Percentiles rank a stretch among this genome's conserved stretches.
Evolutionary conservation across 2,888 invertebrate genomes (phyloP).

Genomic region (Adela reaumurella): DNA sequence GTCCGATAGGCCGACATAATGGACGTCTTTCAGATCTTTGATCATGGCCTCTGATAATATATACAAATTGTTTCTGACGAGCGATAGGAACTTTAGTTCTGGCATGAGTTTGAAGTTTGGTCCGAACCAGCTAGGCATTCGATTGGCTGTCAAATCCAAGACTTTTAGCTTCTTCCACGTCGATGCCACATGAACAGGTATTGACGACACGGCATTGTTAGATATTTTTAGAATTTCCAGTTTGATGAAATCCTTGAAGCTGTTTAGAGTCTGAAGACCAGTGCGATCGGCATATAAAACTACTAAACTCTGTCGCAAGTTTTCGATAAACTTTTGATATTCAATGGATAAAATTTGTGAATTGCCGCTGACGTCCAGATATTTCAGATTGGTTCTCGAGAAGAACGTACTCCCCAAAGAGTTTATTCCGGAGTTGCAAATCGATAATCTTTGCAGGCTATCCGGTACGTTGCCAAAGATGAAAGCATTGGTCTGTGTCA

Average conservation of each 20-base stretch:
- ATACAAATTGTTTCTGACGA: slow-evolving; percentile 54
- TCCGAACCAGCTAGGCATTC: slow-evolving; percentile 53
- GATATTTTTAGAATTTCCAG: slow-evolving; percentile 44
- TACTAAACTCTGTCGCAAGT: slow-evolving; percentile 33
- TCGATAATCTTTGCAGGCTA: slow-evolving; percentile 27
- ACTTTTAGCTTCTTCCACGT: slow-evolving; percentile 34
- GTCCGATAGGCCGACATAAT: slow-evolving; percentile 45
- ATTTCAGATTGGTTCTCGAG: slow-evolving; percentile 31
- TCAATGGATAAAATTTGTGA: slow-evolving; percentile 26
- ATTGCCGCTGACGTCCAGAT: slow-evolving; percentile 57
- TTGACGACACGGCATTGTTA: slow-evolving; percentile 42
- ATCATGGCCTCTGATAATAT: slow-evolving; percentile 54
- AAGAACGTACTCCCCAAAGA: slow-evolving; percentile 32
- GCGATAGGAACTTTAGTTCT: slow-evolving; percentile 33
- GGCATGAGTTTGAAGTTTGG: slow-evolving; percentile 31
- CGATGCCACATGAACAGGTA: slow-evolving; percentile 24
- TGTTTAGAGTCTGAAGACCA: slow-evolving; percentile 29
- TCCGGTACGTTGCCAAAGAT: slow-evolving; percentile 23
- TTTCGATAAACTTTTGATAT: slow-evolving; percentile 26
- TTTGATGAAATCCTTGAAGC: slow-evolving; percentile 29
- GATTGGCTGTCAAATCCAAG: slow-evolving; percentile 51
- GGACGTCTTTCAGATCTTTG: slow-evolving; percentile 41
- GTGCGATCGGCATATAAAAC: slow-evolving; percentile 41
- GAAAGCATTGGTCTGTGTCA: slow-evolving; percentile 22
- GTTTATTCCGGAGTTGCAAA: slow-evolving; percentile 42